Base-by-base conservation (phyloP, 2,797 vertebrate genomes). In the Ataeniobius toweri region DNA sequence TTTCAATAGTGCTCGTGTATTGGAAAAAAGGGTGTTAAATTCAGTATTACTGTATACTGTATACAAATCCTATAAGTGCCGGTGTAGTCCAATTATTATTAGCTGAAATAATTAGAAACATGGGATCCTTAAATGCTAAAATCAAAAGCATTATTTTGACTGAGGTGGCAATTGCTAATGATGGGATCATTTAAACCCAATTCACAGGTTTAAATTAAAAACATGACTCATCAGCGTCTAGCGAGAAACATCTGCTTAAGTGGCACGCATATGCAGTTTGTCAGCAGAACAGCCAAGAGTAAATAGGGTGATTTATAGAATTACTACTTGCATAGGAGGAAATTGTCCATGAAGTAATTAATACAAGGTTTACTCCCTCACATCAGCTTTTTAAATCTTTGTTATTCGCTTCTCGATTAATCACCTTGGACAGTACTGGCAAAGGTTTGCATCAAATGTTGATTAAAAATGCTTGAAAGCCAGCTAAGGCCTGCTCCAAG, bases 401-500 rank as follows among this genome's bases (percentile, higher is more conserved):
- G 74, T 73, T 68, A 83, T 77, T 53, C 63, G 24, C 56, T 71
- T 18, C 46, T 46, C 71, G 76, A 61, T 81, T 84, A 61, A 77
- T 82, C 36, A 80, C 18, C 24, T n/a, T 31, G 41, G 16, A 65
- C 67, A 74, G 83, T 69, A 71, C 26, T 78, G 76, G 50, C 26
- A 80, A 18, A 69, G 22, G 51, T 78, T 79, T 71, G 31, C 73
- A 73, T 80, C 72, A 80, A 80, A 48, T 63, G 46, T 65, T 77
- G 76, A 88, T 86, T 86, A 77, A 79, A 84, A 83, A 81, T 73
- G 81, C 59, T 78, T 80, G 46, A 22, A 50, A 82, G 79, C 76
- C 76, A 78, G 71, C 71, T 74, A 83, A 75, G 71, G 71, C 72
- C 86, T 75, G 69, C 70, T 79, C 53, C 22, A 0, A 1, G 51